Evolutionary conservation across 2,113 vertebrate species (phyloP), one percentile per base, ranked within the genome.

Genomic region (Oncorhynchus gorbuscha): DNA sequence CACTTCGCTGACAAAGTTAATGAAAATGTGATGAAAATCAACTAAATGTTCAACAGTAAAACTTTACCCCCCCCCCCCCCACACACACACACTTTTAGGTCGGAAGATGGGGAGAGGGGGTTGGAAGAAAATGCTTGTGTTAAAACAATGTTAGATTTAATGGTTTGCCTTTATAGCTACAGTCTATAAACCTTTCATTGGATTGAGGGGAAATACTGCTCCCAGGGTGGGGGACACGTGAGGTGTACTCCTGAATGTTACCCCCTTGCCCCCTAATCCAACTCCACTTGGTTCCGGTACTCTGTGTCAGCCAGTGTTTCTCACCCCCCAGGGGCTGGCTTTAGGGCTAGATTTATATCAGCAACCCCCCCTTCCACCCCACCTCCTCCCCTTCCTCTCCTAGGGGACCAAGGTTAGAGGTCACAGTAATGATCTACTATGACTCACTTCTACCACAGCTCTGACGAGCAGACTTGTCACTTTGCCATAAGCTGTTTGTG

Each of bases 151-250:
- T 94, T 93, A 91, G 92, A 94, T 93, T 95, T 96, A 97, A 96
- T 95, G 94, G 94, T 95, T 95, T 94, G 93, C 95, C 96, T 96
- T 96, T 95, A 96, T 94, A 95, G 93, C 95, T 95, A 83, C 93
- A 96, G 95, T 96, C 95, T 93, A 95, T 96, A 97, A 97, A 97
- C 92, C 94, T 96, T 95, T 94, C 94, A 96, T 93, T 94, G 95
- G 93, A 92, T 94, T 94, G 94, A 94, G 94, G 95, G 94, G 95
- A 96, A 97, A 96, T 95, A 95, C 87, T 91, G 94, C 94, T 94
- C 94, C 94, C 94, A 93, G 93, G 90, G 94, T 84, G 72, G 92
- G 39, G 93, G 93, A 95, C 94, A 90, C 92, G 94, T 94, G 95
- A 89, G 89, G 90, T 89, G 79, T 75, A 72, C 70, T 79, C 68